Conservation (phyloP, 2,888 invertebrate species). For the Cylloceria caligata region DNA sequence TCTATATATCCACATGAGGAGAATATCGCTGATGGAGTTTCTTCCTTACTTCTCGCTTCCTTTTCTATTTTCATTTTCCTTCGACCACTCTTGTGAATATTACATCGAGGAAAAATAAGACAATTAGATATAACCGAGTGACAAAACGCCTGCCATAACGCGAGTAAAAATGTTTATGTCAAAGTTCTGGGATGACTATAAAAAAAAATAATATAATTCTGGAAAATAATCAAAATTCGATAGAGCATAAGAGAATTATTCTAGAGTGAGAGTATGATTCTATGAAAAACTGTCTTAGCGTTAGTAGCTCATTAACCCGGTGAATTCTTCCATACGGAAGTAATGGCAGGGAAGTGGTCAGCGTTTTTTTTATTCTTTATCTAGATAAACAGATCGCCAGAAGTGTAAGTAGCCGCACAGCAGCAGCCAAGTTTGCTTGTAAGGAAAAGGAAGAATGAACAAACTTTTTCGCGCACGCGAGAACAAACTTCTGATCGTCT, state of each 20-base stretch:
- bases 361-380: conserved; percentile 64
- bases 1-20: conserved; percentile 9
- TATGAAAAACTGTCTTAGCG: conserved; percentile 57
- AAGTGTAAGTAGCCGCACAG: conserved; percentile 36
- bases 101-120: not conserved
- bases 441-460: conserved; percentile 62
- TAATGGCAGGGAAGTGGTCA: conserved; percentile 39
- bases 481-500: conserved; percentile 64
- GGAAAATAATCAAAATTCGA: conserved; percentile 60
- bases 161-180: conserved; percentile 24
- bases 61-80: conserved; percentile 15
- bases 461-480: conserved; percentile 58
- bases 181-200: conserved; percentile 3
- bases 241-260: conserved; percentile 36
- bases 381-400: conserved; percentile 28
- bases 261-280: conserved; percentile 12
- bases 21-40: conserved; percentile 53
- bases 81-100: conserved; percentile 24
- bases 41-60: conserved; percentile 47
- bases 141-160: not conserved
- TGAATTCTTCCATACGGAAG: conserved; percentile 18
- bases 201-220: no score
- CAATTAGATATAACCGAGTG: not conserved
- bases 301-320: conserved; percentile 64
- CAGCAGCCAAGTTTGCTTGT: conserved; percentile 36